Conservation (phyloP, 1,140 invertebrate species). For the Pseudomyrmex dendroicus region DNA sequence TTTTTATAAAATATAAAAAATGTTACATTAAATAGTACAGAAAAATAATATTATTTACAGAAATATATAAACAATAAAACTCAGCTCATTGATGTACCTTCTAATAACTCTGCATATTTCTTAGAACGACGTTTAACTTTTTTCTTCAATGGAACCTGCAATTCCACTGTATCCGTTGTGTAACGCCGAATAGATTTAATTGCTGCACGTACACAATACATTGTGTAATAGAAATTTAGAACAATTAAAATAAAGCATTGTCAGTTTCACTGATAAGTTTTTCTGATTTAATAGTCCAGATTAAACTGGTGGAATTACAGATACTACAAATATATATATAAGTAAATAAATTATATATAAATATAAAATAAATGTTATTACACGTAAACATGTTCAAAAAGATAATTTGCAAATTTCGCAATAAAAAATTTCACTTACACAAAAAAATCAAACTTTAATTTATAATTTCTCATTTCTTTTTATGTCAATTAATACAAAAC, state of each 20-base stretch:
- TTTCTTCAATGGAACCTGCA: constrained; percentile 70
- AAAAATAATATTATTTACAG: too few relatives aligned
- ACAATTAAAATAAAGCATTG: too few relatives aligned
- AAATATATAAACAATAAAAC: too few relatives aligned
- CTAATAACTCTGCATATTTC: constrained; percentile 85
- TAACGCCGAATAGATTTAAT: constrained; percentile 42
- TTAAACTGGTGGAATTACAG: too few relatives aligned
- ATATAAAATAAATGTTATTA: too few relatives aligned
- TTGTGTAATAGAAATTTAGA: neutral
- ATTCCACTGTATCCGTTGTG: constrained; percentile 59
- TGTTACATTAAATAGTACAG: neutral
- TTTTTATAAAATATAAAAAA: constrained; percentile 8
- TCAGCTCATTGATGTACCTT: constrained; percentile 80
- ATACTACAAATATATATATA: too few relatives aligned
- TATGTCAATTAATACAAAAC: neutral
- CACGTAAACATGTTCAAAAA: too few relatives aligned
- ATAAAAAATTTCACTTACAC: neutral
- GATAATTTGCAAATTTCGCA: too few relatives aligned
- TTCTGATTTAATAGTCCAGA: too few relatives aligned
- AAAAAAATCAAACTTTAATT: neutral
- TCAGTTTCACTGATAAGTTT: too few relatives aligned
- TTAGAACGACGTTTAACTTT: constrained; percentile 77
- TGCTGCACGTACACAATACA: constrained; percentile 31
- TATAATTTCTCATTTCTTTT: neutral
- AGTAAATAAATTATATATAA: too few relatives aligned